Evolutionary conservation across 2,888 invertebrate species (phyloP).

Genomic region (Ichneumon xanthorius): DNA sequence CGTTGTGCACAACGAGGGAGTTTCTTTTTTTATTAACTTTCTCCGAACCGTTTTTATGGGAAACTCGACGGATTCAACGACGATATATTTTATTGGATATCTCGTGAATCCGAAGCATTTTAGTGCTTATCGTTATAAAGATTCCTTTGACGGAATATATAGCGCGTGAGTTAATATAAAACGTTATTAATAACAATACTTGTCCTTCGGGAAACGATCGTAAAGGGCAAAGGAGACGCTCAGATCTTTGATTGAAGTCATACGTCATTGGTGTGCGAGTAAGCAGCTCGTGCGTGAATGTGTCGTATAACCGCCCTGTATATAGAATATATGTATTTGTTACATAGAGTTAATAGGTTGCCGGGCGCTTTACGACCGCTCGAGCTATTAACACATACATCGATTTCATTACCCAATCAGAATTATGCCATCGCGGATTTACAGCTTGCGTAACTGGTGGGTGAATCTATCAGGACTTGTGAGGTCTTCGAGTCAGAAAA

Average conservation of each 20-base stretch:
- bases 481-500: neutral
- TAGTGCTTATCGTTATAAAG: too few relatives aligned
- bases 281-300: neutral
- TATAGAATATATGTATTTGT: constrained; percentile 2
- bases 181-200: neutral
- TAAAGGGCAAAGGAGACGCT: constrained; percentile 9
- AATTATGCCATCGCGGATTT: constrained; percentile 3
- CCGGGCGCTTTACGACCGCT: neutral
- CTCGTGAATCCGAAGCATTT: too few relatives aligned
- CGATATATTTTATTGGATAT: neutral
- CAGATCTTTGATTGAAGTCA: constrained; percentile 3
- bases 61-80: neutral
- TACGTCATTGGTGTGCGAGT: neutral
- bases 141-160: neutral
- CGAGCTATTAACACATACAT: constrained; percentile 10
- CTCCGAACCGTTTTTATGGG: too few relatives aligned
- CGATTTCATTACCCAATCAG: constrained; percentile 24
- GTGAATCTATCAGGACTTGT: neutral
- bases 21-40: neutral
- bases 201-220: neutral
- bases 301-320: neutral
- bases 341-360: neutral
- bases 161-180: neutral
- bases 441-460: constrained; percentile 29
- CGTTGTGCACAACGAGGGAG: constrained; percentile 25